Percentiles rank a stretch among this genome's conserved stretches.
phyloP scores from a whole-genome alignment of 2,888 invertebrate genomes.

The Sarcophaga caerulescens region DNA sequence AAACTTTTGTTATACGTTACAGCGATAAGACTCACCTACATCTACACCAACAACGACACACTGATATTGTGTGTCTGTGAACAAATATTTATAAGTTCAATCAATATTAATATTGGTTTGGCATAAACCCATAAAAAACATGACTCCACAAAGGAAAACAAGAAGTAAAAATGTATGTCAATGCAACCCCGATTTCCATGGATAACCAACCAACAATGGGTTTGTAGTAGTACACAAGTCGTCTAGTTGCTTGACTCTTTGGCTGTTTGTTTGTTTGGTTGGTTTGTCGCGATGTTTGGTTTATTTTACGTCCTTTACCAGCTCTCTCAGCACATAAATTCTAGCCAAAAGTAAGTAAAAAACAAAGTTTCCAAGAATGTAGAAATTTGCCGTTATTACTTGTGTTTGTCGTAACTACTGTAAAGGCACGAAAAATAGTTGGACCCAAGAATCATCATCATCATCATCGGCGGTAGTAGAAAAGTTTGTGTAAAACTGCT shows the following conservation, averaged over 20 bases:
- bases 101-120: slow-evolving; percentile 55
- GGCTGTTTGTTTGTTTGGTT: slow-evolving; percentile 17
- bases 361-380: slow-evolving; percentile 25
- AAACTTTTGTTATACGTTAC: slow-evolving; percentile 24
- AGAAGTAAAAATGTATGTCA: not conserved
- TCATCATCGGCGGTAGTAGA: not conserved
- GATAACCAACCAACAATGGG: no score
- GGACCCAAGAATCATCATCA: not conserved
- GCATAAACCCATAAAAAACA: slow-evolving; percentile 30
- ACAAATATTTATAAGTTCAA: slow-evolving; percentile 32
- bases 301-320: not conserved
- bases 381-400: slow-evolving; percentile 16
- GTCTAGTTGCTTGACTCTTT: slow-evolving; percentile 3
- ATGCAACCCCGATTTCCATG: no score
- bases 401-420: not conserved
- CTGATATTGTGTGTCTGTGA: not conserved
- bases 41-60: slow-evolving; percentile 17
- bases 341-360: slow-evolving; percentile 34
- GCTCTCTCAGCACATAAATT: slow-evolving; percentile 2
- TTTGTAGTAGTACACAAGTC: not conserved
- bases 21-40: slow-evolving; percentile 6
- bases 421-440: not conserved
- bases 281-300: slow-evolving; percentile 6
- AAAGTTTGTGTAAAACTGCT: slow-evolving; percentile 33
- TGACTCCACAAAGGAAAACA: not conserved